A percentile compares a stretch with the other conserved stretches of the same genome.
These are phyloP conservation scores for Zaprionus vittiger DNA, from an alignment of 1,140 invertebrate species.

Conservation along the genomic window DNA sequence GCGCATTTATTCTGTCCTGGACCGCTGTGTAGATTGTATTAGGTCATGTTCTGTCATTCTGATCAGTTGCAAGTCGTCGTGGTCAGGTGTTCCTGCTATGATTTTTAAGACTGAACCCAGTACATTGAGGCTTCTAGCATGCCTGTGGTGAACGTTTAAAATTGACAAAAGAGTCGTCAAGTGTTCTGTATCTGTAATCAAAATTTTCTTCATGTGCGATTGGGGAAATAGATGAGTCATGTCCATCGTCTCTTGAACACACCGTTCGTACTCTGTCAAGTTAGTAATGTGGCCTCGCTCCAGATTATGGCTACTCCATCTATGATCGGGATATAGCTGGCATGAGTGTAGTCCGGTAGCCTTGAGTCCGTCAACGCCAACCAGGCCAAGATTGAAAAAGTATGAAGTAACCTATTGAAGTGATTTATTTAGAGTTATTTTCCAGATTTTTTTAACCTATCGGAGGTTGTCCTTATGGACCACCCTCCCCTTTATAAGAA, in stretches of 20 bases:
- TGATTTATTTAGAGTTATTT: background rate
- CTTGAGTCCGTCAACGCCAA: background rate
- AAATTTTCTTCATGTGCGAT: background rate
- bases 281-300: background rate
- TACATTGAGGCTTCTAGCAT: background rate
- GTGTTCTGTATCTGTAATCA: background rate
- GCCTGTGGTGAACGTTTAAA: background rate
- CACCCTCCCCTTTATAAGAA: background rate
- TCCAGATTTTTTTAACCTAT: background rate
- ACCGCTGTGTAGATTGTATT: background rate
- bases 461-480: conserved; percentile 4
- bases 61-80: background rate
- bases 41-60: background rate
- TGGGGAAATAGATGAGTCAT: background rate
- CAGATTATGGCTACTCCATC: background rate
- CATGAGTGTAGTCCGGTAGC: background rate
- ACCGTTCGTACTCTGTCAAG: background rate
- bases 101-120: background rate
- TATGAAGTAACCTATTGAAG: too few species aligned
- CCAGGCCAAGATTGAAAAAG: too few species aligned
- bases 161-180: background rate
- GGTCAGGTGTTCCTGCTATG: background rate
- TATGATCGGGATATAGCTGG: background rate
- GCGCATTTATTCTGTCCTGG: too few species aligned
- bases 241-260: background rate